These are phyloP conservation scores for Zosterops borbonicus DNA, from an alignment of 2,113 vertebrate genomes.

Conservation along the genomic window DNA sequence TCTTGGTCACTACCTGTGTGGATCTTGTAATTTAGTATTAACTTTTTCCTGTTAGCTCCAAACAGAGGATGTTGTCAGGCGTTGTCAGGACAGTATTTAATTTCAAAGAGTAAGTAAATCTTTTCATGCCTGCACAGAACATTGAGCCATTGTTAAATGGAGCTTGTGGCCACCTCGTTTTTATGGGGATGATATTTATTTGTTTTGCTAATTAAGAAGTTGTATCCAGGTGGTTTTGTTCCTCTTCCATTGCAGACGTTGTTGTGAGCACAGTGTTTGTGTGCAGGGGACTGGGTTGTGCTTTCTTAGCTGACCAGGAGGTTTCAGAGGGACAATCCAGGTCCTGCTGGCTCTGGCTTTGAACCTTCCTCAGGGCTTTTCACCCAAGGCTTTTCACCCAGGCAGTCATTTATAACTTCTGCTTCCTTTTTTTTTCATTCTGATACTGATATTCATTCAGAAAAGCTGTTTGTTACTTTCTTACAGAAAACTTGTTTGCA, in stretches of 20 bases:
- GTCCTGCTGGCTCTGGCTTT: neutral
- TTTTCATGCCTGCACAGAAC: neutral
- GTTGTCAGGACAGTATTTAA: neutral
- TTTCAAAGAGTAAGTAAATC: neutral
- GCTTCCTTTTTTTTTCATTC: neutral
- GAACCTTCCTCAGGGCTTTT: neutral
- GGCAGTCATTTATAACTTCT: neutral
- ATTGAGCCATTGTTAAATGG: neutral
- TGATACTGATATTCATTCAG: neutral
- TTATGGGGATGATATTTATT: neutral
- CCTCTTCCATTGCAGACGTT: neutral
- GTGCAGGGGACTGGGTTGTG: neutral
- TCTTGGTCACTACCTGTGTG: slow-evolving; percentile 35
- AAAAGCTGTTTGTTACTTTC: neutral
- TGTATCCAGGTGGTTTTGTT: neutral
- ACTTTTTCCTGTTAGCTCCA: neutral
- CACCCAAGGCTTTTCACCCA: neutral
- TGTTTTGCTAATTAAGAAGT: neutral
- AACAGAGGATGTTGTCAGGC: neutral
- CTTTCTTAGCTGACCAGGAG: neutral
- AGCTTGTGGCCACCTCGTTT: neutral
- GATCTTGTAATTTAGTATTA: neutral
- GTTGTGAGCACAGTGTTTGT: neutral
- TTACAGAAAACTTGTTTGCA: neutral
- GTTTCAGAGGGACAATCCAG: neutral